Conservation (phyloP, 1,140 invertebrate genomes). For the Pseudomyrmex cubaensis region DNA sequence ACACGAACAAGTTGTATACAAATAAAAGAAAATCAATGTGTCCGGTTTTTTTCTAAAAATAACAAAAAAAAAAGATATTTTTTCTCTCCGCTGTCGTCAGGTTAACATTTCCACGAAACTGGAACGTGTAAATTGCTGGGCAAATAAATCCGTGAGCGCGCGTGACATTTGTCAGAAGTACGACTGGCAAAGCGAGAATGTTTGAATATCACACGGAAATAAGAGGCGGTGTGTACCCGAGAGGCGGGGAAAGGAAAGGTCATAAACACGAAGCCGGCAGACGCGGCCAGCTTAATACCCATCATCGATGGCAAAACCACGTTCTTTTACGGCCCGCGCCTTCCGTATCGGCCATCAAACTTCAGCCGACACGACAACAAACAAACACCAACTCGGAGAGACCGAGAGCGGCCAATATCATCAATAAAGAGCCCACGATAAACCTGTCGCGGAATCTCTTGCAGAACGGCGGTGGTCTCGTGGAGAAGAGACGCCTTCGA, state of each 20-base stretch:
- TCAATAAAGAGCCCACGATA: conserved; percentile 53
- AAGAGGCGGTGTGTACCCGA: no score
- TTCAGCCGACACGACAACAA: conserved; percentile 2
- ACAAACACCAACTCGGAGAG: conserved; percentile 16
- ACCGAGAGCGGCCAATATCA: conserved; percentile 28
- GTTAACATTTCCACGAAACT: not conserved
- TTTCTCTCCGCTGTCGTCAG: not conserved
- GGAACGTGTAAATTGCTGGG: not conserved
- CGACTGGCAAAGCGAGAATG: not conserved
- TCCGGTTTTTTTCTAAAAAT: not conserved
- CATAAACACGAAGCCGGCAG: conserved; percentile 23
- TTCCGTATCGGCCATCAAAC: conserved; percentile 27
- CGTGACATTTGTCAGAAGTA: conserved; percentile 10
- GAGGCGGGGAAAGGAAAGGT: not conserved
- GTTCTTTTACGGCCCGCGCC: conserved; percentile 30
- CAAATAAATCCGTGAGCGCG: conserved; percentile 6
- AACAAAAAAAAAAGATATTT: no score
- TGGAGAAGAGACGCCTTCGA: not conserved
- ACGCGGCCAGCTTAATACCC: conserved; percentile 18
- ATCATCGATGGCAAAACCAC: conserved; percentile 28
- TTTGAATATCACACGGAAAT: conserved; percentile 20
- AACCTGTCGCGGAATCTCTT: conserved; percentile 8
- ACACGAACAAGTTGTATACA: no score
- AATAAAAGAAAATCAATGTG: no score
- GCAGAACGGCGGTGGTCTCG: not conserved